Conservation (phyloP, 2,113 vertebrate genomes). For the Deroptyus accipitrinus region DNA sequence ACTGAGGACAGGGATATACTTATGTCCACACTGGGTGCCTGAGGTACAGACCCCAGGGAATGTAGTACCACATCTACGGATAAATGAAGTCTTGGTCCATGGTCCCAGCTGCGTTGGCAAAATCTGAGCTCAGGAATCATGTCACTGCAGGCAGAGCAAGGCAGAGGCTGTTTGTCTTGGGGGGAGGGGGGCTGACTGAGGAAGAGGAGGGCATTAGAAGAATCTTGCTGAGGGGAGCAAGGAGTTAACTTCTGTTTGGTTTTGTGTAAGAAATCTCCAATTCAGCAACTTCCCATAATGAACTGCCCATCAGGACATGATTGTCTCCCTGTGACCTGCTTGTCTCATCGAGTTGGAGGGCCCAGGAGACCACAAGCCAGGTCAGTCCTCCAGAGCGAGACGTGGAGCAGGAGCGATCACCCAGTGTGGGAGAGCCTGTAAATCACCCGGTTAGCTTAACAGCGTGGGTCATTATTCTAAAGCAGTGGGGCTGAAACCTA, state of each 20-base stretch:
- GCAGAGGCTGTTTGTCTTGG: background rate
- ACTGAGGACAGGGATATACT: accelerated
- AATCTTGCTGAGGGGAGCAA: background rate
- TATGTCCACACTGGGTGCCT: background rate
- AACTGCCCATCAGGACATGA: constrained; percentile 4
- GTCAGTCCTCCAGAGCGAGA: constrained; percentile 42
- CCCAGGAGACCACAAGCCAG: constrained; percentile 53
- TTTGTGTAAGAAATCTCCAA: background rate
- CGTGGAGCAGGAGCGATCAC: background rate
- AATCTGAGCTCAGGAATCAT: background rate
- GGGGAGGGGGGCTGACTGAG: background rate
- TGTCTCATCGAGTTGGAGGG: background rate
- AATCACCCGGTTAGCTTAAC: constrained; percentile 67
- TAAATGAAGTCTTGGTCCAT: background rate
- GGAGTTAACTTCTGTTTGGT: constrained; percentile 22
- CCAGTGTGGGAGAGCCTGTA: constrained; percentile 25
- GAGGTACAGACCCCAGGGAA: background rate
- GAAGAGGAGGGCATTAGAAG: background rate
- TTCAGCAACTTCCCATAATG: constrained; percentile 63
- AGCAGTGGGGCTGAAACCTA: constrained; percentile 73
- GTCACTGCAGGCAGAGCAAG: background rate
- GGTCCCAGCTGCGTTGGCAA: background rate
- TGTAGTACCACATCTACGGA: background rate
- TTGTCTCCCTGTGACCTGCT: constrained; percentile 9
- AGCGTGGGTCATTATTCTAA: constrained; percentile 72